Conservation (phyloP, 2,113 vertebrate species). For the Actenoides hombroni region DNA sequence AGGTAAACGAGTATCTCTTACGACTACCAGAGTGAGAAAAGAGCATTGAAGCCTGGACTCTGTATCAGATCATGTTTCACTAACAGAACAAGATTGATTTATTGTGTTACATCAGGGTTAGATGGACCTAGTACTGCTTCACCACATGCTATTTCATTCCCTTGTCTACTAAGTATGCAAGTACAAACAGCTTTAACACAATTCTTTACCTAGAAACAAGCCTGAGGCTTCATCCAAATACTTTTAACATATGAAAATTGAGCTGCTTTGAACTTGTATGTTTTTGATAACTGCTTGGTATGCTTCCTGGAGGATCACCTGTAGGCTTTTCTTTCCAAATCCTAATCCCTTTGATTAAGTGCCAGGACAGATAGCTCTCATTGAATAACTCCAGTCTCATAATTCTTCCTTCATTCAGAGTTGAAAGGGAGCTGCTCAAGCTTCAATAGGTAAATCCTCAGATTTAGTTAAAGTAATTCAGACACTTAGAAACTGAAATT, state of each 20-base stretch:
- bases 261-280: constrained; percentile 98
- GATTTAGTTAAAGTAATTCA: constrained; percentile 79
- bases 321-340: constrained; percentile 94
- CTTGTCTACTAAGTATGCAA: constrained; percentile 80
- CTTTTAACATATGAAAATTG: constrained; percentile 96
- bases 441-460: constrained; percentile 82
- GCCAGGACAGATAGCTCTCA: constrained; percentile 94
- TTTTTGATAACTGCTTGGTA: constrained; percentile 99
- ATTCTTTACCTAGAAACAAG: constrained; percentile 88
- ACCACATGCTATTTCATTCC: constrained; percentile 69
- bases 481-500: constrained; percentile 81
- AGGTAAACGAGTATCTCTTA: constrained; percentile 43
- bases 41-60: constrained; percentile 44
- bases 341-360: constrained; percentile 99
- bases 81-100: constrained; percentile 72
- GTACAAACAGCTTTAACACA: constrained; percentile 90
- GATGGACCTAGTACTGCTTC: constrained; percentile 69
- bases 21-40: constrained; percentile 27
- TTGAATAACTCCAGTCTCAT: constrained; percentile 85
- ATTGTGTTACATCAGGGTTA: constrained; percentile 64
- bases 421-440: constrained; percentile 83
- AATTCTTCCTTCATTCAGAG: constrained; percentile 84
- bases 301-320: constrained; percentile 99
- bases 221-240: constrained; percentile 89
- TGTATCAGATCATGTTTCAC: constrained; percentile 69